These are phyloP conservation scores for Macrophya alboannulata DNA, from an alignment of 2,888 invertebrate species.

Conservation along the genomic window DNA sequence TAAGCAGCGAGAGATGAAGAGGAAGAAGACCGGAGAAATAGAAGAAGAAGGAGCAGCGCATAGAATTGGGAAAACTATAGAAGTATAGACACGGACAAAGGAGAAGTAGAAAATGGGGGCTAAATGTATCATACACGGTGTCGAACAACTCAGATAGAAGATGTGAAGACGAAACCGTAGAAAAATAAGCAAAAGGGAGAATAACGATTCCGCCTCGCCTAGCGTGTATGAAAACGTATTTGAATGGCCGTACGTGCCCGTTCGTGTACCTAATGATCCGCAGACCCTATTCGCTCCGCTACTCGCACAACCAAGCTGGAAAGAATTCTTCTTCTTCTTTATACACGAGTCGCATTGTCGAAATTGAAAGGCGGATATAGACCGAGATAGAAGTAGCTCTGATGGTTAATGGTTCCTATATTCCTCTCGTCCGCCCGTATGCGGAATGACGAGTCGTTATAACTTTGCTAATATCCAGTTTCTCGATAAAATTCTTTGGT, in stretches of 20 bases:
- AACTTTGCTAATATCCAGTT: not conserved
- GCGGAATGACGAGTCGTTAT: not conserved
- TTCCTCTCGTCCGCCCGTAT: not conserved
- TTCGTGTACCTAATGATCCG: conserved; percentile 49
- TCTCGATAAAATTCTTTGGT: no score
- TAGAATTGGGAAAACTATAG: not conserved
- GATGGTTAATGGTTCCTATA: not conserved
- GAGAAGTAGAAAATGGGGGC: not conserved
- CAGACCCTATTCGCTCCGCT: conserved; percentile 43
- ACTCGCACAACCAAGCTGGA: not conserved
- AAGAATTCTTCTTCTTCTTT: not conserved
- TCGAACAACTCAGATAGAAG: conserved; percentile 3
- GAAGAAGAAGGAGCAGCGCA: not conserved
- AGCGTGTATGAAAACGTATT: conserved; percentile 44
- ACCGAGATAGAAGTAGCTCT: not conserved
- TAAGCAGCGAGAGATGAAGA: not conserved
- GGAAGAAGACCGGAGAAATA: not conserved
- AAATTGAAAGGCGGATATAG: conserved; percentile 12
- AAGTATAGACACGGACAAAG: not conserved
- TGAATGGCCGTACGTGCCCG: conserved; percentile 44
- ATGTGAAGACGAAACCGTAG: not conserved
- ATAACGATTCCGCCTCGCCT: not conserved
- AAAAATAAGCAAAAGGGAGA: not conserved
- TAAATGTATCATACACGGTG: not conserved
- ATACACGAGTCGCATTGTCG: conserved; percentile 4